Evolutionary conservation across 2,888 invertebrate genomes (phyloP).

Genomic region (Dinocampus coccinellae): DNA sequence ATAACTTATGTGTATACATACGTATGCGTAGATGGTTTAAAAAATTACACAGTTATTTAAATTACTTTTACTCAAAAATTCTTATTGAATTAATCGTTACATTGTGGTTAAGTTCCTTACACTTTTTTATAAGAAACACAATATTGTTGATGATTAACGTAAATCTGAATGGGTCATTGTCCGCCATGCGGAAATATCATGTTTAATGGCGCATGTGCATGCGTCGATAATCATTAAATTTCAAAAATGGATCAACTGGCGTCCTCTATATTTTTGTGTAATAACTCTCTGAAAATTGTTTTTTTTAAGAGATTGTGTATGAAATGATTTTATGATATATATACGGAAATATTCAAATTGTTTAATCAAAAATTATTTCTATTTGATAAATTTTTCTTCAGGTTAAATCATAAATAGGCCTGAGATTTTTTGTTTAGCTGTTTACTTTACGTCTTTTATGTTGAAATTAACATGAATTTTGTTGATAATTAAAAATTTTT

Average conservation of each 20-base stretch:
- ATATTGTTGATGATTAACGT: conserved; percentile 35
- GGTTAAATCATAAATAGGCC: no score
- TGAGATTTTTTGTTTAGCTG: no score
- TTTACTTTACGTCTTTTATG: no score
- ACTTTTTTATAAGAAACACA: neutral
- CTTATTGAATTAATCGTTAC: neutral
- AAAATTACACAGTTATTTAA: neutral
- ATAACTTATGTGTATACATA: neutral
- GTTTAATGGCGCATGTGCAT: conserved; percentile 21
- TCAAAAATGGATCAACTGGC: neutral
- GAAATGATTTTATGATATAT: no score
- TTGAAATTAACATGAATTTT: no score
- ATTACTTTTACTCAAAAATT: neutral
- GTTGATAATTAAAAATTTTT: no score
- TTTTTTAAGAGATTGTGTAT: no score
- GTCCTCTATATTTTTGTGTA: neutral
- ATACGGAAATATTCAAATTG: no score
- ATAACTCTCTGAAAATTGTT: neutral
- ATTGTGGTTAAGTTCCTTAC: no score
- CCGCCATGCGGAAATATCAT: conserved; percentile 43
- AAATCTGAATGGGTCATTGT: conserved; percentile 56
- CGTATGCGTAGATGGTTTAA: no score
- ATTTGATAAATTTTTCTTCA: no score
- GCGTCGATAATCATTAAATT: neutral
- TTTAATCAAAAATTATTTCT: no score